Percentiles rank a stretch among this genome's conserved stretches.
Conservation (phyloP, 2,797 vertebrate species). For the Sus cebifrons region DNA sequence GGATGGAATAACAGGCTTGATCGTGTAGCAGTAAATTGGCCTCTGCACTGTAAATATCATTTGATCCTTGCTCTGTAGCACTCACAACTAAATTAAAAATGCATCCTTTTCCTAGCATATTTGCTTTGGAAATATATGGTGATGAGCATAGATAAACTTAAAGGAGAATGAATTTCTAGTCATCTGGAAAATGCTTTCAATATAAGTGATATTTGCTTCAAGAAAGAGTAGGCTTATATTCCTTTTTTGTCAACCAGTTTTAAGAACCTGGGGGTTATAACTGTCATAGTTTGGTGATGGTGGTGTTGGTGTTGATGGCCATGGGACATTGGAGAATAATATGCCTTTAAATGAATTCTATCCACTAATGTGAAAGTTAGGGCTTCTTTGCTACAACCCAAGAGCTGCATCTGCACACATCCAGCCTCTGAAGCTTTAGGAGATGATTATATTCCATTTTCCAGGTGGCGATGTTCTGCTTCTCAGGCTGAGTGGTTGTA, state of each 20-base stretch:
- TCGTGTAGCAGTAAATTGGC: background rate
- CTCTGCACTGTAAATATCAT: background rate
- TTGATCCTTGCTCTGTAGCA: background rate
- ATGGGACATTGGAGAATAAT: background rate
- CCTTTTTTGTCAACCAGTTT: background rate
- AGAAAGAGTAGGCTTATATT: too few species aligned
- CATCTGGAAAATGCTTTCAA: background rate
- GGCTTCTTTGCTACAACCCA: background rate
- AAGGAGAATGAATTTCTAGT: conserved; percentile 37
- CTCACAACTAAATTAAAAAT: conserved; percentile 7
- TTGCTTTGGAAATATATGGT: background rate
- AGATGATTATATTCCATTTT: background rate
- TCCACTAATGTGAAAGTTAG: background rate
- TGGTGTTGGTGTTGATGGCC: background rate
- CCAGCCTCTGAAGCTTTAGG: background rate
- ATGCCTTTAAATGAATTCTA: background rate
- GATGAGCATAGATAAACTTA: conserved; percentile 5
- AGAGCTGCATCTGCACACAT: background rate
- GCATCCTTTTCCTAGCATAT: background rate
- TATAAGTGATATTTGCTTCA: background rate
- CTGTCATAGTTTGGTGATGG: background rate
- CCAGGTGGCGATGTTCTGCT: background rate
- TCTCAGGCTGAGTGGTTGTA: background rate
- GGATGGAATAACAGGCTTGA: background rate
- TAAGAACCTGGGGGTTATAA: conserved; percentile 30